These are phyloP conservation scores for Actenoides lindsayi DNA, from an alignment of 2,113 vertebrate species.

Conservation along the genomic window DNA sequence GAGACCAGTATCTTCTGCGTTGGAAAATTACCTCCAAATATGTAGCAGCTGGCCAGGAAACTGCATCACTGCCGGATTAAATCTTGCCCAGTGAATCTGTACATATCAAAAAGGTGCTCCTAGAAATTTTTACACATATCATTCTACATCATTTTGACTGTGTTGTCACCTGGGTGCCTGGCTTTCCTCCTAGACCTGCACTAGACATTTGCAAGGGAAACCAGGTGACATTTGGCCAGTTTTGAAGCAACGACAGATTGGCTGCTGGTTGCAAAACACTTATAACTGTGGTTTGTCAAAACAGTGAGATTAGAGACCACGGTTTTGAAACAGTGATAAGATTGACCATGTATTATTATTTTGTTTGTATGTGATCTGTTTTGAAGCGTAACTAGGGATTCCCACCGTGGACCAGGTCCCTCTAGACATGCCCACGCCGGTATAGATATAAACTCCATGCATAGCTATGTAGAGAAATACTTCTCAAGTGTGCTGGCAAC, in stretches of 20 bases:
- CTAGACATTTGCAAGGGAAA: background rate
- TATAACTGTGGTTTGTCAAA: background rate
- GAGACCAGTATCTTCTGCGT: background rate
- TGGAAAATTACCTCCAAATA: background rate
- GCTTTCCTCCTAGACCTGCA: background rate
- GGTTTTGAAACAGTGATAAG: background rate
- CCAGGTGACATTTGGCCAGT: background rate
- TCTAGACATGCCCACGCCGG: background rate
- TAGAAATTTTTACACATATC: background rate
- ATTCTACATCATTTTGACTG: background rate
- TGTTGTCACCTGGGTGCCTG: background rate
- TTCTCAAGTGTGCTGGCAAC: background rate
- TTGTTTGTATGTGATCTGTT: background rate
- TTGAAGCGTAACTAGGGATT: background rate
- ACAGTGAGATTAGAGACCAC: background rate
- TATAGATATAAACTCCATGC: rapidly evolving
- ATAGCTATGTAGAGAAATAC: background rate
- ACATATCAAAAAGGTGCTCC: rapidly evolving
- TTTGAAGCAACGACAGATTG: background rate
- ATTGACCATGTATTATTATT: background rate
- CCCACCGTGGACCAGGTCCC: background rate
- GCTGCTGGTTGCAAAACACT: background rate
- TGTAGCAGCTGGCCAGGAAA: background rate
- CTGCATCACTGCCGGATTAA: background rate
- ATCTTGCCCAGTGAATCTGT: background rate